Conservation (phyloP, 1,140 invertebrate species). For the Helicorthomorpha holstii region DNA sequence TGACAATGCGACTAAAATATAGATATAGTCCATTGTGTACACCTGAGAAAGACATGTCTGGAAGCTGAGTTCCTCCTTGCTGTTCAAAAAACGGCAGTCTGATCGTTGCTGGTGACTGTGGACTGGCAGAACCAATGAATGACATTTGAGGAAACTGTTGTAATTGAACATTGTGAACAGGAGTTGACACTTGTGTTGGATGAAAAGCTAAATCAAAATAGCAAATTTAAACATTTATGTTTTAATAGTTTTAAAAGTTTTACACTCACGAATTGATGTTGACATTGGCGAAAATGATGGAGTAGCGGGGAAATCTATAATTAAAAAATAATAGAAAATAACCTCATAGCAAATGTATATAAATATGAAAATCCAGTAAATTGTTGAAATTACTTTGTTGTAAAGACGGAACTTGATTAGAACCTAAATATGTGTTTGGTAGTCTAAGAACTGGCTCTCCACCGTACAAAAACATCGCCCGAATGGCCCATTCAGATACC, state of each 20-base stretch:
- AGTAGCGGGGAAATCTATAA: background rate
- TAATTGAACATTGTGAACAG: background rate
- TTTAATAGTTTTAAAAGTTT: background rate
- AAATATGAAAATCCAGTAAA: no score
- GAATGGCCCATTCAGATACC: constrained; percentile 65
- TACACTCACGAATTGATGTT: background rate
- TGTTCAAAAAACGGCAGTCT: background rate
- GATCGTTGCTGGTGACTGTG: no score
- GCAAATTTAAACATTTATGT: background rate
- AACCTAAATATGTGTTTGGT: background rate
- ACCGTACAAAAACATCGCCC: constrained; percentile 84
- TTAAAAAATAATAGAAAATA: no score
- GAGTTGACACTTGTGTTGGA: background rate
- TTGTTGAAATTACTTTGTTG: background rate
- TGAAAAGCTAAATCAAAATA: background rate
- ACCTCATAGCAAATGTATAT: no score
- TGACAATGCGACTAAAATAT: constrained; percentile 65
- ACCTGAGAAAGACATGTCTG: constrained; percentile 48
- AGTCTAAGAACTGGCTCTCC: constrained; percentile 39
- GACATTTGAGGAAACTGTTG: background rate
- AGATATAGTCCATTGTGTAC: constrained; percentile 89
- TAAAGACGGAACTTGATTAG: background rate
- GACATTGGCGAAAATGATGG: background rate
- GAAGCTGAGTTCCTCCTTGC: background rate
- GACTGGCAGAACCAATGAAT: no score